These are phyloP conservation scores for Poeciliopsis retropinna DNA, from an alignment of 2,113 vertebrate species.

Conservation along the genomic window DNA sequence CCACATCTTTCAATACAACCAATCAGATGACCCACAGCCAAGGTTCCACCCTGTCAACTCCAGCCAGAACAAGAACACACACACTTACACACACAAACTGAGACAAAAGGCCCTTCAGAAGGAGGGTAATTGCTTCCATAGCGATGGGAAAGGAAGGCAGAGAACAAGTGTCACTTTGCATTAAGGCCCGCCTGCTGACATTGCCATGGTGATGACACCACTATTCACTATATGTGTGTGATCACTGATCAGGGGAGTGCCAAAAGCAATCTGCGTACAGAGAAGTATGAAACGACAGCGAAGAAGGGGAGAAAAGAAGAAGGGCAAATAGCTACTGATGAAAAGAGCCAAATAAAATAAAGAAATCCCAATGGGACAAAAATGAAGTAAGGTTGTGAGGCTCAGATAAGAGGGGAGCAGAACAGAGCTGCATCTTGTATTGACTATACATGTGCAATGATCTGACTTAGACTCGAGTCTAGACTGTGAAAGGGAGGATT, in stretches of 20 bases:
- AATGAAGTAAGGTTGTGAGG: not conserved
- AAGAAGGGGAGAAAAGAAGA: not conserved
- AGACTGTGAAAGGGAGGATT: not conserved
- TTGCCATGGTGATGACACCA: conserved; percentile 89
- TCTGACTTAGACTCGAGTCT: not conserved
- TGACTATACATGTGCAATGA: not conserved
- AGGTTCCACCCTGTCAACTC: conserved; percentile 64
- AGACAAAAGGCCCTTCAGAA: conserved; percentile 67
- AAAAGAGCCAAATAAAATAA: not conserved
- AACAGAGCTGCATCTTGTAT: not conserved
- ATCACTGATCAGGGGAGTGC: conserved; percentile 91
- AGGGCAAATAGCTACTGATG: not conserved
- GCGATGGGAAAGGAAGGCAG: conserved; percentile 94
- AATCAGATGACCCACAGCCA: conserved; percentile 61
- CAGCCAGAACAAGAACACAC: conserved; percentile 28
- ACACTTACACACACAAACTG: conserved; percentile 28
- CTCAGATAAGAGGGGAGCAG: not conserved
- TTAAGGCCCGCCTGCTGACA: conserved; percentile 97
- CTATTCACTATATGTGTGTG: conserved; percentile 36
- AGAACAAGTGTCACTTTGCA: conserved; percentile 99
- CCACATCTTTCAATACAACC: conserved; percentile 53
- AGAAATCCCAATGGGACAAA: not conserved
- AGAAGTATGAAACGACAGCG: conserved; percentile 4
- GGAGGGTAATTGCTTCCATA: conserved; percentile 95
- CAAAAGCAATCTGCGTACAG: conserved; percentile 86